phyloP scores from a whole-genome alignment of 2,113 vertebrate species.

The Sander lucioperca region DNA sequence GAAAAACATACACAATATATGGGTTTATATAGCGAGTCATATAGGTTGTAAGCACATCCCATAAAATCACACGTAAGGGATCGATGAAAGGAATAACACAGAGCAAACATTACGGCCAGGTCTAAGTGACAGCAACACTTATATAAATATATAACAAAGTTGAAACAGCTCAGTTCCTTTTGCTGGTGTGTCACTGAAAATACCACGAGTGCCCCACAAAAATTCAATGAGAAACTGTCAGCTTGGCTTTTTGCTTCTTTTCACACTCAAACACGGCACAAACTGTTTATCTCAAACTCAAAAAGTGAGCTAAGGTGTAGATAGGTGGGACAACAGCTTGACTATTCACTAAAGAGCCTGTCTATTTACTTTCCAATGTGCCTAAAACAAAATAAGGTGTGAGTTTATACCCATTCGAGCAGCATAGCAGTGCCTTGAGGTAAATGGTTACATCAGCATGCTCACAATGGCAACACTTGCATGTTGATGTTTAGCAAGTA shows the following conservation, averaged over 20 bases:
- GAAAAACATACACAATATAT: neutral
- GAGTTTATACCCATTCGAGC: neutral
- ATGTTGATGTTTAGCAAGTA: neutral
- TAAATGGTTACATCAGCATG: neutral
- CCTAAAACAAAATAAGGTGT: neutral
- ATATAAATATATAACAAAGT: neutral
- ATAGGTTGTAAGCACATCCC: constrained; percentile 18
- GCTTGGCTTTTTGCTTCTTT: constrained; percentile 6
- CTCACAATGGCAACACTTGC: too few species aligned
- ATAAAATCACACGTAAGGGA: constrained; percentile 10
- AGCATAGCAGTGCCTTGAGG: too few species aligned
- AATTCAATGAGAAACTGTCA: constrained; percentile 23
- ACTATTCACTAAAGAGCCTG: neutral
- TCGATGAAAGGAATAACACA: neutral
- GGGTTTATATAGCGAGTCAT: constrained; percentile 15
- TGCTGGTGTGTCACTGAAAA: constrained; percentile 15
- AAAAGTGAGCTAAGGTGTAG: neutral
- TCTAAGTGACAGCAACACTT: constrained; percentile 10
- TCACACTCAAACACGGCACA: neutral
- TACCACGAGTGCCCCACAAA: neutral
- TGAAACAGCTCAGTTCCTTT: constrained; percentile 11
- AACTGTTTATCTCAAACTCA: neutral
- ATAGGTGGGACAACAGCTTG: neutral
- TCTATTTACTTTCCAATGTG: neutral
- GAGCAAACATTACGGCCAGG: neutral